These are phyloP conservation scores for Hyperopisus bebe DNA, from an alignment of 2,113 vertebrate genomes.

Conservation along the genomic window DNA sequence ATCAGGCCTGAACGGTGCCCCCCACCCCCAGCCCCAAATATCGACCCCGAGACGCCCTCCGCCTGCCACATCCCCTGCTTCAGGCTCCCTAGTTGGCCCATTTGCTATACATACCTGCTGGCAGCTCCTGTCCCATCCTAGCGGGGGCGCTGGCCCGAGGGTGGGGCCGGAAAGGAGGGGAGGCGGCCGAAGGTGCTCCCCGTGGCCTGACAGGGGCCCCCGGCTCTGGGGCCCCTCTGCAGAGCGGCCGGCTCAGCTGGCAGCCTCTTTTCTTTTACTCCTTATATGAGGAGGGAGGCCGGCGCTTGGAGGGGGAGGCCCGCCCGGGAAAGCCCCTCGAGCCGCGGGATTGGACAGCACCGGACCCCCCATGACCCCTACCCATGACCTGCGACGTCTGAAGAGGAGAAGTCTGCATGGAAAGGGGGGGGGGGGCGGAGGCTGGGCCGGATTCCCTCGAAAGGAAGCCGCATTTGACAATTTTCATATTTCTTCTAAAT, in stretches of 20 bases:
- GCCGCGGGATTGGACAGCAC: conserved; percentile 66
- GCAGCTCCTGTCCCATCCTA: conserved; percentile 11
- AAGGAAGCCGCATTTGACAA: conserved; percentile 79
- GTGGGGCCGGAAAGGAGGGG: background rate
- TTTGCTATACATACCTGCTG: conserved; percentile 28
- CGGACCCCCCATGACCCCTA: conserved; percentile 53
- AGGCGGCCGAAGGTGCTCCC: conserved; percentile 11
- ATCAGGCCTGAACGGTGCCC: background rate
- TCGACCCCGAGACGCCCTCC: background rate
- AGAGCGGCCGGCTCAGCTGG: conserved; percentile 39
- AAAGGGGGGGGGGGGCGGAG: background rate
- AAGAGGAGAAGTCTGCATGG: conserved; percentile 25
- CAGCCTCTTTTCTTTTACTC: conserved; percentile 68
- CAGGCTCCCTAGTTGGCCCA: background rate
- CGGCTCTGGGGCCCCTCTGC: conserved; percentile 51
- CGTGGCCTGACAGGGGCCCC: conserved; percentile 34
- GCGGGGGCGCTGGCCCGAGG: background rate
- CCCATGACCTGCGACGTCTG: conserved; percentile 55
- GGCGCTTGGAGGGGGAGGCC: conserved; percentile 56
- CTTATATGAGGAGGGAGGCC: conserved; percentile 84
- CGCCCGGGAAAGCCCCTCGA: conserved; percentile 56
- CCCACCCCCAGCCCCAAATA: background rate
- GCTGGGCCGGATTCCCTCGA: conserved; percentile 66
- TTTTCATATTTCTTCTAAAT: conserved; percentile 99
- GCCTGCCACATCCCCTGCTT: background rate